Conservation (phyloP, 2,113 vertebrate species). For the Tragelaphus imberbis region DNA sequence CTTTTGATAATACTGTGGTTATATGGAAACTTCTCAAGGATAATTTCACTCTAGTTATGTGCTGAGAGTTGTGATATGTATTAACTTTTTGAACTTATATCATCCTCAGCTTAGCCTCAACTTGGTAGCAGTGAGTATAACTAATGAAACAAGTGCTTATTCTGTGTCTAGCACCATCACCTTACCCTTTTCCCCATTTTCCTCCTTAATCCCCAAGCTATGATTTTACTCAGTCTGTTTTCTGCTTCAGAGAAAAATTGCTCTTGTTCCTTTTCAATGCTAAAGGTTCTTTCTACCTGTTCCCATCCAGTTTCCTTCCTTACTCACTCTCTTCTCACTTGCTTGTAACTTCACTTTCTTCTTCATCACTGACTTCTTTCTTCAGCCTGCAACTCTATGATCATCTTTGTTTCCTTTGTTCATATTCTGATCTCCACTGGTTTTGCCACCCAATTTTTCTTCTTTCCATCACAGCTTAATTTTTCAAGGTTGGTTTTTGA, state of each 20-base stretch:
- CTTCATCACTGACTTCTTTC: not conserved
- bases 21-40: not conserved
- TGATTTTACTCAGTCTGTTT: not conserved
- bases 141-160: not conserved
- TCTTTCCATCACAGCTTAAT: not conserved
- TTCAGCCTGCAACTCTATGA: not conserved
- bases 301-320: no score
- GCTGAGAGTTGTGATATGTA: not conserved
- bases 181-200: not conserved
- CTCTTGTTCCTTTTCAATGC: not conserved
- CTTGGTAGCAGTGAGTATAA: not conserved
- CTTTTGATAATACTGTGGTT: not conserved
- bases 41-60: not conserved
- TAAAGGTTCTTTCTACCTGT: not conserved
- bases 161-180: not conserved
- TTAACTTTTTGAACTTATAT: not conserved
- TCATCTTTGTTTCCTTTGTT: not conserved
- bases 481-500: not conserved
- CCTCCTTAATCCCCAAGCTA: not conserved
- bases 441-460: not conserved
- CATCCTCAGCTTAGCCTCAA: not conserved
- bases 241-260: not conserved
- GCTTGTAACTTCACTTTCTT: not conserved
- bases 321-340: not conserved
- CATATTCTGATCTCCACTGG: not conserved